A percentile compares a stretch with the other conserved stretches of the same genome.
These are phyloP conservation scores for Dasyurus viverrinus DNA, from an alignment of 2,113 vertebrate species.

Conservation along the genomic window DNA sequence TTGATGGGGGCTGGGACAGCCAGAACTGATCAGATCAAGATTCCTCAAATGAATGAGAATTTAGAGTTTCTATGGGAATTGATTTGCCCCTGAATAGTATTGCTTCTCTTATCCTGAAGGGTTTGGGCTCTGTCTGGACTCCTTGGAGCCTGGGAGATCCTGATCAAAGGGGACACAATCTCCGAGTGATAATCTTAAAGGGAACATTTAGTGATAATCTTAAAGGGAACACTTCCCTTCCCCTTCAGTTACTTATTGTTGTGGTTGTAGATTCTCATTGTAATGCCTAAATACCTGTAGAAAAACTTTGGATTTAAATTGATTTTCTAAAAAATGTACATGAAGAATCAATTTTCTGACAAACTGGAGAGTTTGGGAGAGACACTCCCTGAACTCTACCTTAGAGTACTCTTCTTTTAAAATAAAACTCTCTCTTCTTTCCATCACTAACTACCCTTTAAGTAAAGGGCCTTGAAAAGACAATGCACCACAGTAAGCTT, in stretches of 20 bases:
- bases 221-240: too few species aligned
- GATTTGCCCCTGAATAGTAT: too few species aligned
- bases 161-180: too few species aligned
- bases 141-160: too few species aligned
- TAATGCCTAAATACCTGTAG: background rate
- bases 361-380: background rate
- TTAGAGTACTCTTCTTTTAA: background rate
- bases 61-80: too few species aligned
- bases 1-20: too few species aligned
- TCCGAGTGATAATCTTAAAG: too few species aligned
- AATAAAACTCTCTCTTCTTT: background rate
- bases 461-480: background rate
- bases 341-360: background rate
- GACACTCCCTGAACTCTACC: background rate
- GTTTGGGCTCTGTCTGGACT: too few species aligned
- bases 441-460: background rate
- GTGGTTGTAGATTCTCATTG: background rate
- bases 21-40: too few species aligned
- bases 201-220: too few species aligned
- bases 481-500: background rate
- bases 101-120: too few species aligned
- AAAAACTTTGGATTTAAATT: background rate
- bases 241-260: background rate
- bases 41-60: too few species aligned
- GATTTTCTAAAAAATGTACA: background rate